These are phyloP conservation scores for Eupithecia centaureata DNA, from an alignment of 2,888 invertebrate species.

Conservation along the genomic window DNA sequence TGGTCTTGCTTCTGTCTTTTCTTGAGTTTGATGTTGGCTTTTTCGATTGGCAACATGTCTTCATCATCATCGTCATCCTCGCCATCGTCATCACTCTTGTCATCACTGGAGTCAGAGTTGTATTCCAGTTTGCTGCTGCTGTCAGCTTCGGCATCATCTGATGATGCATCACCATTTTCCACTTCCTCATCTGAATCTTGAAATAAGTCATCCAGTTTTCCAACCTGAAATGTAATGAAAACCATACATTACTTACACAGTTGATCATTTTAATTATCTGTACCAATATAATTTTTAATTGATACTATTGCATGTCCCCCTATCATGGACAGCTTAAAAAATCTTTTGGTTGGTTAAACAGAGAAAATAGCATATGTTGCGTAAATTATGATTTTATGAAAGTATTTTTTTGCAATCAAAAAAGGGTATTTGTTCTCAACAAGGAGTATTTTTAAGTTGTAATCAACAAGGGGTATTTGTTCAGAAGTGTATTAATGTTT, in stretches of 20 bases:
- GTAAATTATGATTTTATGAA: no score
- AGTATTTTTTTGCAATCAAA: no score
- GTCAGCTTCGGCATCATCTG: constrained; percentile 56
- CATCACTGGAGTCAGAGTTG: constrained; percentile 69
- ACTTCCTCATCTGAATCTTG: constrained; percentile 69
- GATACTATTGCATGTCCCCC: neutral
- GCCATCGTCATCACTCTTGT: constrained; percentile 61
- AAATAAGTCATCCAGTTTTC: constrained; percentile 82
- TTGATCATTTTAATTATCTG: neutral
- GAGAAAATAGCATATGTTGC: no score
- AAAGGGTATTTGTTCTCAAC: no score
- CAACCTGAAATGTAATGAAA: constrained; percentile 60
- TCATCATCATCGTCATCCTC: constrained; percentile 81
- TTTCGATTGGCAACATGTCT: constrained; percentile 93
- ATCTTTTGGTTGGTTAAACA: no score
- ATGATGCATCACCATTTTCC: constrained; percentile 63
- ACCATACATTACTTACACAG: neutral
- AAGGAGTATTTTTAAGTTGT: no score
- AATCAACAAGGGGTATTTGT: no score
- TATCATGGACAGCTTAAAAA: no score
- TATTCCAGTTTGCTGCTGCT: constrained; percentile 63
- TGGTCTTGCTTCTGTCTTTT: constrained; percentile 88
- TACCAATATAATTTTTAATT: neutral
- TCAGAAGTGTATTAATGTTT: no score
- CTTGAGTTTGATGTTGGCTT: constrained; percentile 89